Conservation (phyloP, 2,888 invertebrate genomes). For the Zeuzera pyrina region DNA sequence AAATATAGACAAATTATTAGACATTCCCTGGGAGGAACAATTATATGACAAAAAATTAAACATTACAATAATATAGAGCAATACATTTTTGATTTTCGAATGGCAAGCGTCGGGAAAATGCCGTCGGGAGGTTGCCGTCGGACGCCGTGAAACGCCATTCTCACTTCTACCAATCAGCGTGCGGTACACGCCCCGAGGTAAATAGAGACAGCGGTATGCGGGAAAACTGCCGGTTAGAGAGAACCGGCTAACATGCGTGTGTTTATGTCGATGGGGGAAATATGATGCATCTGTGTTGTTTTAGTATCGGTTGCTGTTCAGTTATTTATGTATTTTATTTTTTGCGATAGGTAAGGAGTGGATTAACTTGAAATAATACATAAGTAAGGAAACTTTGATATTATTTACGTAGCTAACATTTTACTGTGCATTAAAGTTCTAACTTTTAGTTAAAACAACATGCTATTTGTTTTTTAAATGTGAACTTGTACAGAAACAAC, state of each 20-base stretch:
- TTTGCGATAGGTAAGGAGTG: constrained; percentile 46
- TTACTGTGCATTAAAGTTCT: too few relatives aligned
- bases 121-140: constrained; percentile 55
- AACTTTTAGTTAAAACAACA: too few relatives aligned
- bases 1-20: too few relatives aligned
- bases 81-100: constrained; percentile 53
- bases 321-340: constrained; percentile 55
- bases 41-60: too few relatives aligned
- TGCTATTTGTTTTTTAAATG: too few relatives aligned
- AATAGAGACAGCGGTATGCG: constrained; percentile 30
- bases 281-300: constrained; percentile 69
- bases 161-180: constrained; percentile 59
- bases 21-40: too few relatives aligned
- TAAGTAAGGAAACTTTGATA: too few relatives aligned
- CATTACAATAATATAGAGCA: too few relatives aligned
- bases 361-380: constrained; percentile 35
- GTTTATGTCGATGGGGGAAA: constrained; percentile 54
- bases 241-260: constrained; percentile 46
- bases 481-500: too few relatives aligned
- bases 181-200: constrained; percentile 52
- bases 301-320: constrained; percentile 64
- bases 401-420: neutral
- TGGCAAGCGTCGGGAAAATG: constrained; percentile 63
- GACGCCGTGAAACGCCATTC: constrained; percentile 38
- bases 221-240: constrained; percentile 34